These are phyloP conservation scores for Ceyx melanurus DNA, from an alignment of 2,113 vertebrate genomes.

Conservation along the genomic window DNA sequence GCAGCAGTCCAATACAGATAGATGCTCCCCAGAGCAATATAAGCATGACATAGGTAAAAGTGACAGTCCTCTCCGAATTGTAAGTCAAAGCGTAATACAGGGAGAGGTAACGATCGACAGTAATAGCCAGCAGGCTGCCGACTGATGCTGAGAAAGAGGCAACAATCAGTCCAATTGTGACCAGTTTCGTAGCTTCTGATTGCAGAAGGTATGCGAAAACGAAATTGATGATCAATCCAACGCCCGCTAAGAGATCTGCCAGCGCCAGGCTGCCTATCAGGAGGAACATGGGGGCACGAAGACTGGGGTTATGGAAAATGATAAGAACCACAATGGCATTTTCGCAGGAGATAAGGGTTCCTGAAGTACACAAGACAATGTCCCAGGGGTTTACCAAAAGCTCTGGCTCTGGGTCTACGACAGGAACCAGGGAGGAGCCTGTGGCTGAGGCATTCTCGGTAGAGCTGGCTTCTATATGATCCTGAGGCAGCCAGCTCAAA, in stretches of 20 bases:
- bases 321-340: conserved; percentile 97
- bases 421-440: conserved; percentile 78
- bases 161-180: conserved; percentile 93
- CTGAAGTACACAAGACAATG: conserved; percentile 94
- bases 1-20: conserved; percentile 91
- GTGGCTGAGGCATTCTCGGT: conserved; percentile 83
- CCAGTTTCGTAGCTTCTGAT: conserved; percentile 93
- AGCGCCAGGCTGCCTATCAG: conserved; percentile 96
- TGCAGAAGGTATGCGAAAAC: conserved; percentile 94
- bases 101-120: conserved; percentile 97
- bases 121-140: conserved; percentile 97
- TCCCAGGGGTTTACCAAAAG: conserved; percentile 97
- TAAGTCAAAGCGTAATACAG: conserved; percentile 98
- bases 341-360: conserved; percentile 96
- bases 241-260: conserved; percentile 94
- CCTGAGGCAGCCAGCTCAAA: conserved; percentile 86
- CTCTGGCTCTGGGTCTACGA: conserved; percentile 76
- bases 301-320: conserved; percentile 95
- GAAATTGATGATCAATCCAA: conserved; percentile 94
- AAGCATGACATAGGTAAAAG: conserved; percentile 97
- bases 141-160: conserved; percentile 98
- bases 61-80: conserved; percentile 95
- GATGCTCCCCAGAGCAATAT: conserved; percentile 93
- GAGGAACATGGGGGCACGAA: conserved; percentile 96
- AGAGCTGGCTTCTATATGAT: conserved; percentile 82